These are phyloP conservation scores for Threskiornis aethiopicus DNA, from an alignment of 2,797 vertebrate genomes.

Conservation along the genomic window DNA sequence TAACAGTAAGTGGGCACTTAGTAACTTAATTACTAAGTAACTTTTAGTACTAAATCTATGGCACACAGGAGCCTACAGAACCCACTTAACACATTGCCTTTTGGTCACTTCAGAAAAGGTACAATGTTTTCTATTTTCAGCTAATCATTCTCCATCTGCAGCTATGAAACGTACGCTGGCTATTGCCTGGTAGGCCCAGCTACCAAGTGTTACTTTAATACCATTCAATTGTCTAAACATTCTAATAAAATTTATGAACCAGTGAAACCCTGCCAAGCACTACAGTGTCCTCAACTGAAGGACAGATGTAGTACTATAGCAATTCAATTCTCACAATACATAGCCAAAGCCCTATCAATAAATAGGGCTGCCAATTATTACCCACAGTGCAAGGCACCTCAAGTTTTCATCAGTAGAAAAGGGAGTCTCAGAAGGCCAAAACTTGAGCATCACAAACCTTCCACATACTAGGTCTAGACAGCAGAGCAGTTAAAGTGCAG, in stretches of 20 bases:
- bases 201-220: neutral
- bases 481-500: neutral
- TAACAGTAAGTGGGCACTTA: neutral
- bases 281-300: neutral
- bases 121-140: neutral
- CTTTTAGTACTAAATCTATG: too few species aligned
- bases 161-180: neutral
- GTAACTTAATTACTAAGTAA: neutral
- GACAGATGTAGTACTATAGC: neutral
- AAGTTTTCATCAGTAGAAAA: neutral
- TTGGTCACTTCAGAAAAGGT: neutral
- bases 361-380: neutral
- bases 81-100: neutral
- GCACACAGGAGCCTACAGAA: too few species aligned
- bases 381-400: neutral
- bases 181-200: neutral
- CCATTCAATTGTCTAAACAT: neutral
- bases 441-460: neutral
- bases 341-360: neutral
- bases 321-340: too few species aligned
- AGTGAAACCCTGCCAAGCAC: neutral
- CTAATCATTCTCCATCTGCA: neutral
- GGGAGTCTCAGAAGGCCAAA: neutral
- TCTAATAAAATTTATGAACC: neutral
- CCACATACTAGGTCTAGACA: neutral